Conservation (phyloP, 2,113 vertebrate genomes). For the Heloderma charlesbogerti region DNA sequence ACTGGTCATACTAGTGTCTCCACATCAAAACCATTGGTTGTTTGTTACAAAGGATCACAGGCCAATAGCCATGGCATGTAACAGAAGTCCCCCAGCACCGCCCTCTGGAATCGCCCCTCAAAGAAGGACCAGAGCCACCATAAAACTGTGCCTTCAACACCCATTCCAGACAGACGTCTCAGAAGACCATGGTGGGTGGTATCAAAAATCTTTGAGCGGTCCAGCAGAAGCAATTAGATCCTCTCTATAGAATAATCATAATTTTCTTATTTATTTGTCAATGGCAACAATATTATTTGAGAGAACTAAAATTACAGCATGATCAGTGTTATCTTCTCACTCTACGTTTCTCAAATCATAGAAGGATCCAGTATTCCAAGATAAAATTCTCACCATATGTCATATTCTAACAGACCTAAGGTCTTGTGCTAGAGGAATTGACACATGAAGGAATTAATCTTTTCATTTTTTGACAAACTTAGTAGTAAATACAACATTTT, state of each 20-base stretch:
- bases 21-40: background rate
- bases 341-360: background rate
- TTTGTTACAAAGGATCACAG: background rate
- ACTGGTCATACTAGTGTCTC: background rate
- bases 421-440: background rate
- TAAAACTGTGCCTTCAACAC: too few relatives aligned
- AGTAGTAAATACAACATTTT: slow-evolving; percentile 1
- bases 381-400: background rate
- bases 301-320: too few relatives aligned
- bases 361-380: background rate
- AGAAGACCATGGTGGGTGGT: too few relatives aligned
- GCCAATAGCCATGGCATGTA: too few relatives aligned
- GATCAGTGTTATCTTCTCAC: background rate
- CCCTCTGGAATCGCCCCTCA: too few relatives aligned
- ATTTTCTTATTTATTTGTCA: background rate
- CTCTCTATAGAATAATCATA: background rate
- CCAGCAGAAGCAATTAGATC: background rate
- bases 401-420: background rate
- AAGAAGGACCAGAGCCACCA: too few relatives aligned
- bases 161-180: too few relatives aligned
- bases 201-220: too few relatives aligned
- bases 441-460: slow-evolving; percentile 30
- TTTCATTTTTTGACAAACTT: background rate
- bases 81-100: too few relatives aligned
- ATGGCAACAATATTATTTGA: slow-evolving; percentile 8